A percentile compares a stretch with the other conserved stretches of the same genome.
These are phyloP conservation scores for Drosophila sturtevanti DNA, from an alignment of 1,140 invertebrate species.

Conservation along the genomic window DNA sequence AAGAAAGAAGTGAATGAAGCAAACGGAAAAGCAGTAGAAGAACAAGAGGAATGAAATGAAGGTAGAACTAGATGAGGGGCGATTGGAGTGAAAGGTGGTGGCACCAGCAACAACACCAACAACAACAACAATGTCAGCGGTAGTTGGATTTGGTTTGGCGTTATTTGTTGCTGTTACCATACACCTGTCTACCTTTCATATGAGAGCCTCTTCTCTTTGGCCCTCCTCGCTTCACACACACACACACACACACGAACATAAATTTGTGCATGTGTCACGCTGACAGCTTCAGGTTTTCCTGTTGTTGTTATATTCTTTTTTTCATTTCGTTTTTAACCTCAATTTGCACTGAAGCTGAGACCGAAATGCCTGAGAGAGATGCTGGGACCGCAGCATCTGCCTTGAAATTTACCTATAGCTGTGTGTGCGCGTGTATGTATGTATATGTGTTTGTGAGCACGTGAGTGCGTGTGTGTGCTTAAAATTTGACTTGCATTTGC, in stretches of 20 bases:
- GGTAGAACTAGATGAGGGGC: neutral
- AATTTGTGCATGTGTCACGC: constrained; percentile 50
- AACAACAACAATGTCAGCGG: neutral
- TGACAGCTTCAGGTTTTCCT: constrained; percentile 35
- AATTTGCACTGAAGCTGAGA: constrained; percentile 45
- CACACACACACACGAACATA: constrained; percentile 15
- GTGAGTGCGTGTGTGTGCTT: constrained; percentile 44
- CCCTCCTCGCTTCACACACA: constrained; percentile 13
- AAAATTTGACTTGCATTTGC: constrained; percentile 59
- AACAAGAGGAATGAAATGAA: constrained; percentile 25
- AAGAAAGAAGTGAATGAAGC: neutral
- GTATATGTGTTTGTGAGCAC: constrained; percentile 30
- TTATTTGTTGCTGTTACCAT: constrained; percentile 30
- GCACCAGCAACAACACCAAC: neutral
- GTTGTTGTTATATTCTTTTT: constrained; percentile 30
- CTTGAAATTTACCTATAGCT: constrained; percentile 47
- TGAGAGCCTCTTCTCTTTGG: neutral
- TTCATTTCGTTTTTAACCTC: constrained; percentile 68
- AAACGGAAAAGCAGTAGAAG: neutral
- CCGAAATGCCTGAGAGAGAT: constrained; percentile 51
- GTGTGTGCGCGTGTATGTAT: constrained; percentile 12
- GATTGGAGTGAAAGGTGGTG: neutral
- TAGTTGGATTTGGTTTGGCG: constrained; percentile 12
- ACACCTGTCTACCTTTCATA: constrained; percentile 34
- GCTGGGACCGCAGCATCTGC: constrained; percentile 54